These are phyloP conservation scores for Strigamia transsilvanica DNA, from an alignment of 2,888 invertebrate species.

Conservation along the genomic window DNA sequence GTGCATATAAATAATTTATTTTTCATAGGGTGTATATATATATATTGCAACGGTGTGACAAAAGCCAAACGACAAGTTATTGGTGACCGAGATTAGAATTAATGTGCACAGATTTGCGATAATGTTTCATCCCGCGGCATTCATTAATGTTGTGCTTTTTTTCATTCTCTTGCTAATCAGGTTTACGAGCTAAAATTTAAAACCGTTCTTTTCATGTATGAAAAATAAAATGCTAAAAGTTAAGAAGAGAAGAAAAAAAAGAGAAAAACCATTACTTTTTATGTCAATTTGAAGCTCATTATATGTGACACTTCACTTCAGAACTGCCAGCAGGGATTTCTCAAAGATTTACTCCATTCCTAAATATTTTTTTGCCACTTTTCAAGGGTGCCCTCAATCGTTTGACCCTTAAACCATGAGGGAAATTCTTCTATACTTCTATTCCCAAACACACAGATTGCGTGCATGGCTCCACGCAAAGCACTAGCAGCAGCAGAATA, in stretches of 20 bases:
- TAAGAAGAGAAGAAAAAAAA: background rate
- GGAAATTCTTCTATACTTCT: conserved; percentile 8
- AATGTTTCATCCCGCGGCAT: background rate
- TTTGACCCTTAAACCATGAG: conserved; percentile 8
- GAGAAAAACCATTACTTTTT: background rate
- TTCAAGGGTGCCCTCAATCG: conserved; percentile 8
- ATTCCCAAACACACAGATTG: conserved; percentile 3
- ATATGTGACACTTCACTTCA: conserved; percentile 8
- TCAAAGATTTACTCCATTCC: conserved; percentile 2
- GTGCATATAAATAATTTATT: conserved; percentile 3
- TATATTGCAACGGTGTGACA: conserved; percentile 3
- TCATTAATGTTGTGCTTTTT: background rate
- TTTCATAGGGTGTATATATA: background rate
- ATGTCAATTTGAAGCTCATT: conserved; percentile 8
- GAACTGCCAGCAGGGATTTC: conserved; percentile 2
- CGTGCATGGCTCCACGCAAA: conserved; percentile 8
- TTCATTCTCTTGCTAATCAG: background rate
- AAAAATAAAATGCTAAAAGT: background rate
- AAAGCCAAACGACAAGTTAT: conserved; percentile 8
- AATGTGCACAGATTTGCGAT: background rate
- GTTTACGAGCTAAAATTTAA: background rate
- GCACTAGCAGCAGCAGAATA: conserved; percentile 7
- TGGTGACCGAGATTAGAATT: conserved; percentile 8
- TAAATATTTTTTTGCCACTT: conserved; percentile 8
- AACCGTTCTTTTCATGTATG: background rate